Base-by-base conservation (phyloP, 30 jellyfish, hydroid and myxozoan genomes). In the Hydractinia echinata region DNA sequence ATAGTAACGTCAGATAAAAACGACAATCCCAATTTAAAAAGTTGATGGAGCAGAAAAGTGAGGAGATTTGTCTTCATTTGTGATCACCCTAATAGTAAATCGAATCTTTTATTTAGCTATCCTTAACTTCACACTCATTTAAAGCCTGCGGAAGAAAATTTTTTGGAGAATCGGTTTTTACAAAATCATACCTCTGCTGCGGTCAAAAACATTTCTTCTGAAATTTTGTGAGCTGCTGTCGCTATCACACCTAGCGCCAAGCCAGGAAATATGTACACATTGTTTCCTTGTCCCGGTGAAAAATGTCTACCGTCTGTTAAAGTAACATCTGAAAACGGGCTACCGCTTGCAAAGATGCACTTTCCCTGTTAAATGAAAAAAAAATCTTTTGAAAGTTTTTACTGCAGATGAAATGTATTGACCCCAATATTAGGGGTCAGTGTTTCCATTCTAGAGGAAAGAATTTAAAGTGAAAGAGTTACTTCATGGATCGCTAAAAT, bases 261-360 rank as follows among this genome's bases (percentile, higher is more conserved):
- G 50, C 98, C 98, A 39, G 98, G 98, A 85, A 92, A 92, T 51
- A 92, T 92, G 79, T 92, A 92, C 52, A 89, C 92, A 84, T 92
- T 92, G 83, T 92, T 92, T 18, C 98, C 98, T 87, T 92, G 98
- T 4, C 98, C 98, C 18, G 98, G 96, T n/a, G 84, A 76, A 67
- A 86, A 77, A 8, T 61, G 60, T 68, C 93, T 92, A 11, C 98
- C 98, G 76, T 87, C 95, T 5, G 89, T 55, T 19, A 92, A 53
- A 13, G 85, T 71, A 6, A 92, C 98, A 1, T 95, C 83, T 61
- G 79, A 95, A 67, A 92, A 92, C n/a, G 98, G 98, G 53, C 98
- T 92, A 61, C 98, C 98, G 70, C 96, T 87, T 20, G 98, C 98
- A 86, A 92, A 92, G 54, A 92, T 66, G 66, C 98, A 92, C 21